phyloP scores from a whole-genome alignment of 2,797 vertebrate genomes.

The Loris lydekkerianus region DNA sequence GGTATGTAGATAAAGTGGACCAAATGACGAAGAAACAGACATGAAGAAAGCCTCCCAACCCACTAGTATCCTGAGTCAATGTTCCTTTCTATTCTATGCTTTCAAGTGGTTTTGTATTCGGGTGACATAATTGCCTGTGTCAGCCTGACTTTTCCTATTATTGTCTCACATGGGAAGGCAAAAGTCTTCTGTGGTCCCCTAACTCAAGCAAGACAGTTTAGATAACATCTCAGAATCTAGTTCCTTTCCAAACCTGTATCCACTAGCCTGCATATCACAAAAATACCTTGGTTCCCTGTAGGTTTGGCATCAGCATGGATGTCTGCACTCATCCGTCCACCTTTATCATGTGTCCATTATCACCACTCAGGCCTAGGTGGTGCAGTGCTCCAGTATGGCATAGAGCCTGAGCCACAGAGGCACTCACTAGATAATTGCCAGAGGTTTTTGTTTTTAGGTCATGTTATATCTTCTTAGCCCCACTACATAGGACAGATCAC shows the following conservation, averaged over 20 bases:
- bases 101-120: neutral
- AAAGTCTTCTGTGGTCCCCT: neutral
- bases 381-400: accelerated
- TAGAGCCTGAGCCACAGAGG: neutral
- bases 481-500: neutral
- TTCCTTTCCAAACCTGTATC: neutral
- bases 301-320: too few species aligned
- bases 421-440: neutral
- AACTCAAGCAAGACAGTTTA: neutral
- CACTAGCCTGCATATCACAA: neutral
- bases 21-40: neutral
- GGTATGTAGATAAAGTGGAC: neutral
- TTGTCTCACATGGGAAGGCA: neutral
- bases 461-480: neutral
- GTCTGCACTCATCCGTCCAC: neutral
- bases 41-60: neutral
- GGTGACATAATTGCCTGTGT: neutral
- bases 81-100: neutral
- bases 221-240: neutral
- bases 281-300: neutral
- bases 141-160: neutral
- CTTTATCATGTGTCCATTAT: neutral
- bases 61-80: neutral
- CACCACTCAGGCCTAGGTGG: neutral
- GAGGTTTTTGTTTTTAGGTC: neutral